phyloP scores from a whole-genome alignment of 2,113 vertebrate species.

The Callithrix jacchus region DNA sequence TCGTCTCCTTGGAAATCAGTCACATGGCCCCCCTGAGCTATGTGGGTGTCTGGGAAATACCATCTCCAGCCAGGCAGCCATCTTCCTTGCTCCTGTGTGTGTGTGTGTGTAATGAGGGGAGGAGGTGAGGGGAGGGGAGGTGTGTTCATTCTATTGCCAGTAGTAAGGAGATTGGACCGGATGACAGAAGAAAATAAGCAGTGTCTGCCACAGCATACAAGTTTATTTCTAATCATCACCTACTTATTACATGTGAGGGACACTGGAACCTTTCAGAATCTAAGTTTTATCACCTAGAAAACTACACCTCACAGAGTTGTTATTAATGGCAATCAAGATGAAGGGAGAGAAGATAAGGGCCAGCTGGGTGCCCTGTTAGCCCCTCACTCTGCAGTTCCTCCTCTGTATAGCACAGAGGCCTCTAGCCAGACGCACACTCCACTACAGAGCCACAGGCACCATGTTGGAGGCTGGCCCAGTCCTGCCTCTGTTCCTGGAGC shows the following conservation, averaged over 20 bases:
- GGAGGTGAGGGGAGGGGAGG: not conserved
- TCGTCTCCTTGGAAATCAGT: not conserved
- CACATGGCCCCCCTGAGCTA: not conserved
- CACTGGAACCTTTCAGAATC: not conserved
- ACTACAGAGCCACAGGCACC: fast-evolving
- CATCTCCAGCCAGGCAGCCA: not conserved
- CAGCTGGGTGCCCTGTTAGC: not conserved
- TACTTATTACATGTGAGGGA: not conserved
- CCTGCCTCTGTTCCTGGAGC: not conserved
- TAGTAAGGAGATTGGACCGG: not conserved
- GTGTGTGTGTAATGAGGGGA: not conserved
- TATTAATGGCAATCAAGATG: not conserved
- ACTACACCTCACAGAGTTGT: not conserved
- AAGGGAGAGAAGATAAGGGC: not conserved
- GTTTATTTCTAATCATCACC: not conserved
- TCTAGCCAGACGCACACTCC: fast-evolving
- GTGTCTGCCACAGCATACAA: not conserved
- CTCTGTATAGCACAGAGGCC: not conserved
- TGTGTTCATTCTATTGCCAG: not conserved
- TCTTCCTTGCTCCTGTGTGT: not conserved
- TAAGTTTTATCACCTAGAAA: not conserved
- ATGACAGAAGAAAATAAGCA: not conserved
- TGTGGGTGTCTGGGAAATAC: not conserved
- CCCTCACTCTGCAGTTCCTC: not conserved
- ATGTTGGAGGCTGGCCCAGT: not conserved